Conservation (phyloP, 2,888 invertebrate genomes). For the Drosophila mercatorum region DNA sequence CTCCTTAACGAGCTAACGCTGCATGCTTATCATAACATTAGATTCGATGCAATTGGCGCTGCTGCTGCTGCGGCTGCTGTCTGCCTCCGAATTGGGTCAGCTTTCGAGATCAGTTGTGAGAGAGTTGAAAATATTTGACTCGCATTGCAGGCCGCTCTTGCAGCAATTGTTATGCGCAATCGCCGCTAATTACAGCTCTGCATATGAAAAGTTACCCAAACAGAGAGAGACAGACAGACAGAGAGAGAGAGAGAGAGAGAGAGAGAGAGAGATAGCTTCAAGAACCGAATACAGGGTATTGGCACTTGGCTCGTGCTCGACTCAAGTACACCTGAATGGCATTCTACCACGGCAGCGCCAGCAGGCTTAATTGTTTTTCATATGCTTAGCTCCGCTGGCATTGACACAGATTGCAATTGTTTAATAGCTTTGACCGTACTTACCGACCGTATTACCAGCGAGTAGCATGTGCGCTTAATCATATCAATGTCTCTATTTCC, state of each 20-base stretch:
- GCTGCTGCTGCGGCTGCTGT: constrained; percentile 7
- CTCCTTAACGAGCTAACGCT: constrained; percentile 52
- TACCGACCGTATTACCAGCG: constrained; percentile 16
- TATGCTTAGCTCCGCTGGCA: constrained; percentile 53
- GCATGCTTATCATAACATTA: constrained; percentile 51
- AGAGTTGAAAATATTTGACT: constrained; percentile 6
- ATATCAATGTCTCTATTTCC: constrained; percentile 26
- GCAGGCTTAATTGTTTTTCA: constrained; percentile 68
- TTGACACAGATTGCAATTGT: constrained; percentile 76
- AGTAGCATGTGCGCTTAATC: constrained; percentile 10
- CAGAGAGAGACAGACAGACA: neutral
- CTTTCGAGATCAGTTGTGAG: constrained; percentile 17
- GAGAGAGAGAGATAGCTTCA: constrained; percentile 3
- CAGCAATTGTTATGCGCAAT: constrained; percentile 40
- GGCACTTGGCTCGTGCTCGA: constrained; percentile 36
- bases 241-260: neutral
- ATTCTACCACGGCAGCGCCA: constrained; percentile 52
- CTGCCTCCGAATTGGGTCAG: constrained; percentile 49
- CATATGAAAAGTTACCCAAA: constrained; percentile 48
- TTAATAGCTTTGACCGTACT: constrained; percentile 70
- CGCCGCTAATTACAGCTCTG: constrained; percentile 52
- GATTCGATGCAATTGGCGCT: constrained; percentile 46
- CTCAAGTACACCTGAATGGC: constrained; percentile 55
- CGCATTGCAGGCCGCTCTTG: constrained; percentile 11
- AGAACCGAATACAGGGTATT: constrained; percentile 32